Evolutionary conservation across 1,140 invertebrate genomes (phyloP), one percentile per base, ranked within the genome.

Genomic region (Drosophila erecta): DNA sequence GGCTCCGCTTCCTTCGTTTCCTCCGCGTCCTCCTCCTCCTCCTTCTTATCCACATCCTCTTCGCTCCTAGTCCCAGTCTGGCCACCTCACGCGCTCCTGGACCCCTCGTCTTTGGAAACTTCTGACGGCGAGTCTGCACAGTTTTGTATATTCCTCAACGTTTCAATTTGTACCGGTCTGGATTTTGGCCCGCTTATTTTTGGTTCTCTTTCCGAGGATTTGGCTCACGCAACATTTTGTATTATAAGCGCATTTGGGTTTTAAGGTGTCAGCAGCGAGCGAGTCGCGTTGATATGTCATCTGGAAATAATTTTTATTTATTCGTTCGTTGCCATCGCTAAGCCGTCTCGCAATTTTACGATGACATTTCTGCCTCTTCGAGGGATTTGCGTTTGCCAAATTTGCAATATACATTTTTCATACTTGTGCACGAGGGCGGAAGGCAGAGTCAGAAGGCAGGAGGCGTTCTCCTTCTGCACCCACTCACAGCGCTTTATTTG

Each of bases 291-390:
- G 84, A 87, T 89, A 87, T 87, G 84, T 87, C 85, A 83, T 83
- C 79, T 89, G 84, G 84, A 87, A 89, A 81, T 87, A 87, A 87
- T 87, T 87, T 87, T 87, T 87, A 87, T 87, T 87, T 87, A 89
- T 87, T 87, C 66, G 66, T 55, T 57, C 60, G 60, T 53, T 46
- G 38, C 40, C 69, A 44, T 50, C 84, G 83, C 83, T 87, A 87
- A 89, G 83, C 86, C 83, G 83, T 87, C 84, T 79, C 84, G 79
- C 83, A 87, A 89, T 87, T 87, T 87, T 87, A 87, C 86, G 83
- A 87, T 87, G 83, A 89, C 83, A 89, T 87, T 89, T 83, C 83
- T 77, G 72, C 61, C 73, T 76, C 84, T 87, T 79, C 51, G 84
- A 83, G 70, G 81, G 83, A 89, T 87, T 87, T 78, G 67, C 58